Evolutionary conservation across 2,888 invertebrate species (phyloP), one percentile per base, ranked within the genome.

Genomic region (Stegana nigrithorax): DNA sequence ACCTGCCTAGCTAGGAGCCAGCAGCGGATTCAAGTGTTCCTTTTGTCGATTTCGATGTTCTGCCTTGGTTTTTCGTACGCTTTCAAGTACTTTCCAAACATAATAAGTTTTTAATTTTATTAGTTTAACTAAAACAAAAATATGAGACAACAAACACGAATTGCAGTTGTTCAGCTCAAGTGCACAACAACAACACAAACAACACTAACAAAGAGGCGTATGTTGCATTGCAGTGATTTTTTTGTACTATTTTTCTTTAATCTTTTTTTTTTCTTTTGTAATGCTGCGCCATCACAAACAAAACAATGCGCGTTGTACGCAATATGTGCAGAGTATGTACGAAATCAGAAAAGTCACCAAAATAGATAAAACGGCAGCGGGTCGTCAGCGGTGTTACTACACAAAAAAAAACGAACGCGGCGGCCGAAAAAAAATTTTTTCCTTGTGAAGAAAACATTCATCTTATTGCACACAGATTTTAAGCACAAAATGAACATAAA

Each of bases 91-190:
- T 76, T 76, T 76, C 79, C 67, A 76, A 76, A 76, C 76, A 76
- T 70, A 73, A 78, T 78, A 76, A 76, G 74, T 47, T 69, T 71
- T 64, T 73, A 63, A 69, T 68, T 76, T 78, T 77, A 78, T 75
- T 78, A 73, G 21, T 32, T 36, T 55, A 50, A 39, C 26, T 50
- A 8, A n/a, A 39, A 14, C n/a, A n/a, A 36, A 4, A 68, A 73
- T 27, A 44, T 42, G 26, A 55, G 25, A 47, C 12, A 23, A 23
- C 23, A 51, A n/a, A 23, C 2, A 14, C 51, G 27, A 67, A 73
- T 71, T 77, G 67, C 66, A 75, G 66, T 67, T 60, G 67, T 62
- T 47, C 75, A 78, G 75, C 73, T 71, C 65, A 68, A 70, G 62
- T 63, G 61, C 59, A 67, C 62, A 71, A 60, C 63, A 27, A 64